Conservation (phyloP, 2,888 invertebrate species). For the Polyommatus icarus region DNA sequence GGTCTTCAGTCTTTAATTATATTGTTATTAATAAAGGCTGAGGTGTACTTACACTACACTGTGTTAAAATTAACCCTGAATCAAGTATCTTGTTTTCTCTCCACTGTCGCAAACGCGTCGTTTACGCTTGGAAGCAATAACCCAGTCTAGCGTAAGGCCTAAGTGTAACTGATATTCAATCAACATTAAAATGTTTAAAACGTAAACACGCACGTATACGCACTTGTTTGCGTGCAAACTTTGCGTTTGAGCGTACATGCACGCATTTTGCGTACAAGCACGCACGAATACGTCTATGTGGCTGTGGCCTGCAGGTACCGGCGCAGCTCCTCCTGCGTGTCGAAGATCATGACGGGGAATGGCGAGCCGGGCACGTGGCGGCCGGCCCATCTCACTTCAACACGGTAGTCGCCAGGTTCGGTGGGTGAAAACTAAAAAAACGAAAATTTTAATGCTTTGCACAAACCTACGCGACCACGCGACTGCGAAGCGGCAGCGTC, state of each 20-base stretch:
- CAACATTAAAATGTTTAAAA: neutral
- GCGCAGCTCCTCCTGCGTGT: constrained; percentile 97
- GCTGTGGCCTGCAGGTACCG: constrained; percentile 80
- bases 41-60: too few relatives aligned
- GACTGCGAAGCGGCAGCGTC: too few relatives aligned
- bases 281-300: constrained; percentile 40
- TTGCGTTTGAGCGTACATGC: neutral
- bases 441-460: too few relatives aligned
- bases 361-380: constrained; percentile 99
- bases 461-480: too few relatives aligned
- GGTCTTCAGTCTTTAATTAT: neutral
- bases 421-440: constrained; percentile 96
- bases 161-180: neutral
- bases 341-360: constrained; percentile 99
- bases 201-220: neutral
- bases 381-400: constrained; percentile 97
- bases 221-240: neutral
- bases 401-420: constrained; percentile 98
- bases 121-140: too few relatives aligned
- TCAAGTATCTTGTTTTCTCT: neutral
- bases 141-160: too few relatives aligned
- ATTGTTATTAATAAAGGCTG: too few relatives aligned
- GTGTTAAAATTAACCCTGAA: too few relatives aligned
- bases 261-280: neutral
- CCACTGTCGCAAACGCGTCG: too few relatives aligned